A percentile compares a stretch with the other conserved stretches of the same genome.
Conservation (phyloP, 92 coral and sea anemone species). For the Zoanthus sociatus region DNA sequence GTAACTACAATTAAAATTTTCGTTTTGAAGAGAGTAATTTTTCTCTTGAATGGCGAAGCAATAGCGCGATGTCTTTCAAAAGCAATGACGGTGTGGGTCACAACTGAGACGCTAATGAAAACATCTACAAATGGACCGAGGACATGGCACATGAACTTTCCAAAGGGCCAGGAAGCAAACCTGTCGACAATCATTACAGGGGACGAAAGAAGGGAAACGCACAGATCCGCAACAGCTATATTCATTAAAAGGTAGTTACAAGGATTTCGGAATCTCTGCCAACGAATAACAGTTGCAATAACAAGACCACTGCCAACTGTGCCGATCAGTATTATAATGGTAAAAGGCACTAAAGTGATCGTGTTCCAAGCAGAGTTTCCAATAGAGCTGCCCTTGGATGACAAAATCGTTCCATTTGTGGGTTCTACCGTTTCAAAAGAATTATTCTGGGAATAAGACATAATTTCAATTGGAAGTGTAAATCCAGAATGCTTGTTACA, state of each 20-base stretch:
- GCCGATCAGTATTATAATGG: conserved; percentile 54
- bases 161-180: conserved; percentile 66
- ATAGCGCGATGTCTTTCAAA: conserved; percentile 81
- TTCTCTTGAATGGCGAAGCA: conserved; percentile 72
- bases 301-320: conserved; percentile 66
- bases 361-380: conserved; percentile 7
- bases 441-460: conserved; percentile 1
- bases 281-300: conserved; percentile 57
- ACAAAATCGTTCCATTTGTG: neutral
- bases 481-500: neutral
- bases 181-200: conserved; percentile 52
- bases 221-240: conserved; percentile 65
- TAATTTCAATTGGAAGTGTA: neutral
- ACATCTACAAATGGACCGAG: conserved; percentile 80
- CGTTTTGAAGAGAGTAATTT: conserved; percentile 67
- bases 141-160: conserved; percentile 63
- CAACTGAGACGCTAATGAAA: conserved; percentile 76
- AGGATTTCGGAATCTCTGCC: conserved; percentile 70
- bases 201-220: conserved; percentile 59
- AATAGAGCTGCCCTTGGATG: conserved; percentile 1
- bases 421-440: neutral
- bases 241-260: conserved; percentile 71
- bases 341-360: conserved; percentile 37
- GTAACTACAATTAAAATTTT: conserved; percentile 60
- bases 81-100: conserved; percentile 79